Percentiles rank a stretch among this genome's conserved stretches.
phyloP scores from a whole-genome alignment of 2,888 invertebrate genomes.

The Callyntrura sp. region DNA sequence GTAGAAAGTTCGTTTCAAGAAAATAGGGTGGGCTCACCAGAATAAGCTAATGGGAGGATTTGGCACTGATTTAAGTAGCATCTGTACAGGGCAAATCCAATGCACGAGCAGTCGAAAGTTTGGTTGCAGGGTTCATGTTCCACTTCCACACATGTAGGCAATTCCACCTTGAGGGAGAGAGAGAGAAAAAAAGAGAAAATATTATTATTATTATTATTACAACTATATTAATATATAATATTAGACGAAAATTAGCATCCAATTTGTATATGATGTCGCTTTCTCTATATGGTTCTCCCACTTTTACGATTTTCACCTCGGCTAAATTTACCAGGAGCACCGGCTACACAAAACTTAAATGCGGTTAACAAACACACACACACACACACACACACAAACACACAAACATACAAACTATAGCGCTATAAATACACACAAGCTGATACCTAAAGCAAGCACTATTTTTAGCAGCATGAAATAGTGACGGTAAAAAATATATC shows the following conservation, averaged over 20 bases:
- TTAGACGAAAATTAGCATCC: conserved; percentile 13
- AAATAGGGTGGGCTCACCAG: conserved; percentile 74
- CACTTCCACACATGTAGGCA: conserved; percentile 81
- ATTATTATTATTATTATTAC: not conserved
- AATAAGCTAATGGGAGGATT: conserved; percentile 79
- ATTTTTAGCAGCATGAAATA: not conserved
- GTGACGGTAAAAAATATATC: not conserved
- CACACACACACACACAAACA: too few relatives aligned
- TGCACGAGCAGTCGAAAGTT: conserved; percentile 82
- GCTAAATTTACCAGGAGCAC: too few relatives aligned
- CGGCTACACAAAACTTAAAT: too few relatives aligned
- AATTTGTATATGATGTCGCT: conserved; percentile 2
- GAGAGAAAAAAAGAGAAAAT: too few relatives aligned
- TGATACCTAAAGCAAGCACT: too few relatives aligned
- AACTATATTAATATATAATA: too few relatives aligned
- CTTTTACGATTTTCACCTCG: too few relatives aligned
- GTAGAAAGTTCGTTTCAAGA: conserved; percentile 25
- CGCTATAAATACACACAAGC: too few relatives aligned
- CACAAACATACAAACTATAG: too few relatives aligned
- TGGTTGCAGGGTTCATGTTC: conserved; percentile 81
- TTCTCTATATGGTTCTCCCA: too few relatives aligned
- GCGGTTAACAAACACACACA: too few relatives aligned
- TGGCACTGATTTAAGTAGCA: conserved; percentile 83
- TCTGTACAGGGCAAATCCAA: conserved; percentile 82
- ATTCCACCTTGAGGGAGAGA: conserved; percentile 80